phyloP scores from a whole-genome alignment of 2,797 vertebrate species.

The Sorex maritimensis region DNA sequence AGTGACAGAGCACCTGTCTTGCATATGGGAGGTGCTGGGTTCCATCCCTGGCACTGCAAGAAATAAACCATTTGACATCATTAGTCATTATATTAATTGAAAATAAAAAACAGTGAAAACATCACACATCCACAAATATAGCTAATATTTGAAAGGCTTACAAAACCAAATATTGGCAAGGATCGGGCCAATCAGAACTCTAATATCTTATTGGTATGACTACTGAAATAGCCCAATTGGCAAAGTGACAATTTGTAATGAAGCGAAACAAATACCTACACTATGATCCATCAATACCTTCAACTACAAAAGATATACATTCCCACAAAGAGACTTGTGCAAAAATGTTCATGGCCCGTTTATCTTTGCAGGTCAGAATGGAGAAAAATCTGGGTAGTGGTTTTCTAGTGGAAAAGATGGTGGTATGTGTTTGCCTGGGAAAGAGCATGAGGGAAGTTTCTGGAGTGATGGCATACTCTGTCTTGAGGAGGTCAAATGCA shows the following conservation, averaged over 20 bases:
- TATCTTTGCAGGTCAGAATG: conserved; percentile 51
- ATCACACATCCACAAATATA: neutral
- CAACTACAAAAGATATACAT: conserved; percentile 35
- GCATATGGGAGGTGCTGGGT: no score
- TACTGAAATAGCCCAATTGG: neutral
- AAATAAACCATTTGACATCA: neutral
- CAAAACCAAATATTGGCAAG: neutral
- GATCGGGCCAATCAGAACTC: neutral
- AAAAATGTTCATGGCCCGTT: conserved; percentile 26
- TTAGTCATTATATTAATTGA: conserved; percentile 53
- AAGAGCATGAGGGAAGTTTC: conserved; percentile 41
- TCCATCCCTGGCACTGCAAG: no score
- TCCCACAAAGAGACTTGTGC: conserved; percentile 16
- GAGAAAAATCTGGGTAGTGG: no score
- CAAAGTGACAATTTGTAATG: conserved; percentile 35
- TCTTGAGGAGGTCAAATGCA: neutral
- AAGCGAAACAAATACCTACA: neutral
- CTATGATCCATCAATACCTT: neutral
- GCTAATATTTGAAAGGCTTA: conserved; percentile 29
- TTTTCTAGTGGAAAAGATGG: neutral
- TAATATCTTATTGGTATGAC: neutral
- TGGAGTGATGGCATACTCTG: conserved; percentile 27
- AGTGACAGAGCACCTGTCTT: no score
- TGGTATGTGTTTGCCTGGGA: neutral
- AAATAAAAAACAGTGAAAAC: conserved; percentile 31